These are phyloP conservation scores for Hydrolagus affinis DNA, from an alignment of 2,113 vertebrate species.

Conservation along the genomic window DNA sequence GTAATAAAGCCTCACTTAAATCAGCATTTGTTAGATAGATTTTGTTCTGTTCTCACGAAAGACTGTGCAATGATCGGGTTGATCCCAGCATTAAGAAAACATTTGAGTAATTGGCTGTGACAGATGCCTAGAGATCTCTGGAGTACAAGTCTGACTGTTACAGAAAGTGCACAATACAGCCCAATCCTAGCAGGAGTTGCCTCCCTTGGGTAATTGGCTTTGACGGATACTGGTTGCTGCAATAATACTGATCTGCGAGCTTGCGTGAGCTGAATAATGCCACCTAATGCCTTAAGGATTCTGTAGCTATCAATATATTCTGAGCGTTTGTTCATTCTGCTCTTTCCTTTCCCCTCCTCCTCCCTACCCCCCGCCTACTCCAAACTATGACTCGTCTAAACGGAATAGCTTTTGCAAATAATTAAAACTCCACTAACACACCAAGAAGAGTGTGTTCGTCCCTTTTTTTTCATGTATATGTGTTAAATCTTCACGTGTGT, in stretches of 20 bases:
- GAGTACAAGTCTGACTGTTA: slow-evolving; percentile 30
- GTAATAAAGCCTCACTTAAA: slow-evolving; percentile 25
- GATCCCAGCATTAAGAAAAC: slow-evolving; percentile 49
- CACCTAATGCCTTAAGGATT: slow-evolving; percentile 57
- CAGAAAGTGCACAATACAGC: slow-evolving; percentile 38
- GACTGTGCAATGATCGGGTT: slow-evolving; percentile 45
- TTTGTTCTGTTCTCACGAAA: slow-evolving; percentile 38
- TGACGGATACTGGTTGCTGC: slow-evolving; percentile 56
- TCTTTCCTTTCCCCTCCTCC: neutral
- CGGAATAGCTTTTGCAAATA: too few species aligned
- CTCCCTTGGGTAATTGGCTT: slow-evolving; percentile 62
- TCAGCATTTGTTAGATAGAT: slow-evolving; percentile 1
- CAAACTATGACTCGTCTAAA: too few species aligned
- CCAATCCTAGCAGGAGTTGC: slow-evolving; percentile 35
- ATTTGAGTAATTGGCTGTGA: slow-evolving; percentile 62
- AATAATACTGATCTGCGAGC: slow-evolving; percentile 55
- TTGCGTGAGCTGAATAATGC: slow-evolving; percentile 57
- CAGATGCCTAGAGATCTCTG: slow-evolving; percentile 37
- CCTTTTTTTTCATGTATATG: neutral
- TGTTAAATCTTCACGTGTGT: too few species aligned
- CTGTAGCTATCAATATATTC: slow-evolving; percentile 52
- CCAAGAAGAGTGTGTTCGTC: too few species aligned
- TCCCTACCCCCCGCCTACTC: too few species aligned
- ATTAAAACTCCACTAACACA: too few species aligned
- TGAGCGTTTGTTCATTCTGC: slow-evolving; percentile 36